Evolutionary conservation across 2,888 invertebrate species (phyloP).

Genomic region (Eurois occulta): DNA sequence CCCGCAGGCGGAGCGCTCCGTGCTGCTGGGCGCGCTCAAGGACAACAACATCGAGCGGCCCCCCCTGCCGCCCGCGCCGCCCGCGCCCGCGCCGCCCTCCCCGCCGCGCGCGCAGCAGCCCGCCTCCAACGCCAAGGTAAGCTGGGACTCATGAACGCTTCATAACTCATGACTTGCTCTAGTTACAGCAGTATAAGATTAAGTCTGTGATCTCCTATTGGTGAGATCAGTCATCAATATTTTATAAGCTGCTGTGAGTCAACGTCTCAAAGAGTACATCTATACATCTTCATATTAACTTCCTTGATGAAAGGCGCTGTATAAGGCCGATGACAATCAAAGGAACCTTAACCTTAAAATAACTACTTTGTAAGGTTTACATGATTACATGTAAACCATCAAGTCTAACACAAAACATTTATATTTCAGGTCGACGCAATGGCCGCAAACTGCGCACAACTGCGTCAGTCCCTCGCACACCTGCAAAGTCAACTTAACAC

Average conservation of each 20-base stretch:
- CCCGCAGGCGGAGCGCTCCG: constrained; percentile 87
- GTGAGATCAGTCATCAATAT: no score
- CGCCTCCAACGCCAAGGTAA: constrained; percentile 80
- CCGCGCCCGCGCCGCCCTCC: constrained; percentile 79
- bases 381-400: neutral
- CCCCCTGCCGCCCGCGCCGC: constrained; percentile 85
- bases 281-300: neutral
- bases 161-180: no score
- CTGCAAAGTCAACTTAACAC: constrained; percentile 90
- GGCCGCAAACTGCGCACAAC: constrained; percentile 91
- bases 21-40: constrained; percentile 86
- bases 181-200: no score
- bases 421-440: constrained; percentile 89
- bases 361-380: neutral
- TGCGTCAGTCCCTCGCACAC: constrained; percentile 91
- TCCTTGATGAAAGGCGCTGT: no score
- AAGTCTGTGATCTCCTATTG: no score
- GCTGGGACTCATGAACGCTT: no score
- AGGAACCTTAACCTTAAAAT: neutral
- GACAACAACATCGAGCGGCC: constrained; percentile 91
- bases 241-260: no score
- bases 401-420: neutral
- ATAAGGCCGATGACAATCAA: neutral
- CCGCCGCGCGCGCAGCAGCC: constrained; percentile 66
- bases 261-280: neutral